Evolutionary conservation across 2,113 vertebrate genomes (phyloP), one percentile per base, ranked within the genome.

Genomic region (Nansenia antarctica): DNA sequence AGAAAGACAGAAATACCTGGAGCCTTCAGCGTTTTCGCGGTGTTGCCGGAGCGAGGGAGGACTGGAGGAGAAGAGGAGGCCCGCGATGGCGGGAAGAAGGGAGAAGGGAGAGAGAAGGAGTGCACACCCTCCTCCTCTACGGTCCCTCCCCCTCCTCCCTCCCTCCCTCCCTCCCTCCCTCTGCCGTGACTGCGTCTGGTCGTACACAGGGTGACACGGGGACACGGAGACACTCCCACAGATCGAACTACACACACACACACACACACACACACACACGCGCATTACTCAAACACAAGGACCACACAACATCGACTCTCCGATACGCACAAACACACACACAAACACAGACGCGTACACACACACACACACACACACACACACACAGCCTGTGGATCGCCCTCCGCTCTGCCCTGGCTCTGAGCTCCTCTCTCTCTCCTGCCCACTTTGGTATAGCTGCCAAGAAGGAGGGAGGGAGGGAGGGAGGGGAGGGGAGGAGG

Each of bases 41-140:
- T 5, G 15, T 18, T 82, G 89, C 81, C 52, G 67, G 67, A 53
- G 49, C 18, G 49, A 53, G 49, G 49, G 22, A 87, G 55, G 81
- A 84, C 86, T 85, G 89, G 80, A 84, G 77, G 81, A 89, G 86
- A 90, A 89, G n/a, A n/a, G n/a, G 84, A 90, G 85, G 89, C 82
- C 86, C 85, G 86, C 83, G 87, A 87, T 90, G 89, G 89, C 86
- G 89, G 87, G 87, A 90, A 89, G 89, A 89, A 84, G 85, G 85
- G 78, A 87, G 86, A 86, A n/a, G n/a, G n/a, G n/a, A 84, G 81
- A 89, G 86, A 90, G 80, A 85, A 89, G 84, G 76, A 72, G 82
- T 88, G 85, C 87, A 89, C 89, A 89, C 86, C 87, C 89, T 89
- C 87, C 72, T 68, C 72, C 84, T 82, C 82, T 76, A 89, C 89